These are phyloP conservation scores for Calephelis nemesis DNA, from an alignment of 1,140 invertebrate species.

Conservation along the genomic window DNA sequence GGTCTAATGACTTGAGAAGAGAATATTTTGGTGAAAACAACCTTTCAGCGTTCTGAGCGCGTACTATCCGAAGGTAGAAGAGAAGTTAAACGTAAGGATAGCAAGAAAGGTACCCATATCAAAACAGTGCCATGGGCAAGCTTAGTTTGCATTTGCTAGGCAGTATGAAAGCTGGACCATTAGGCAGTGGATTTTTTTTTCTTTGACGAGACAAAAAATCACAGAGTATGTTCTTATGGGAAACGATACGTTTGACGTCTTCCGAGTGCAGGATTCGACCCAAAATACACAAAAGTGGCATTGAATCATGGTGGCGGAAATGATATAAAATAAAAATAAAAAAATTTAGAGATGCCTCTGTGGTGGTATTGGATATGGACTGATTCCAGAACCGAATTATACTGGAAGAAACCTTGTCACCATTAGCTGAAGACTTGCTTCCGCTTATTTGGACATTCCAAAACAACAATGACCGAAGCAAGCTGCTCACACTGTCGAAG, in stretches of 20 bases:
- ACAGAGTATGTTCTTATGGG: too few relatives aligned
- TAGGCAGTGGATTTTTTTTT: constrained; percentile 17
- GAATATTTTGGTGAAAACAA: constrained; percentile 18
- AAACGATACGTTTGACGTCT: background rate
- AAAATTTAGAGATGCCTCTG: constrained; percentile 13
- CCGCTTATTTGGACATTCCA: too few relatives aligned
- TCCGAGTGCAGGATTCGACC: constrained; percentile 10
- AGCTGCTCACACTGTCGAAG: too few relatives aligned
- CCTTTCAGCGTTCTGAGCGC: constrained; percentile 16
- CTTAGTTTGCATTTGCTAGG: constrained; percentile 11
- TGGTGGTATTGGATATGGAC: constrained; percentile 19
- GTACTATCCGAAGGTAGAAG: constrained; percentile 25
- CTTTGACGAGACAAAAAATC: background rate
- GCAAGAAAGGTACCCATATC: constrained; percentile 19
- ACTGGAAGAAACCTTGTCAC: constrained; percentile 22
- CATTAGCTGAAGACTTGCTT: constrained; percentile 20
- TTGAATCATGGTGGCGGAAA: constrained; percentile 15
- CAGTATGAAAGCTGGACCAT: constrained; percentile 20
- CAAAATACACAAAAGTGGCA: constrained; percentile 13
- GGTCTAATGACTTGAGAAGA: constrained; percentile 17
- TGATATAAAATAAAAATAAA: too few relatives aligned
- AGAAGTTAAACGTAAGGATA: constrained; percentile 19
- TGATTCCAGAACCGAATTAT: constrained; percentile 19
- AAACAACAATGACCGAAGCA: too few relatives aligned
- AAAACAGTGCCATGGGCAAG: constrained; percentile 20